A percentile compares a stretch with the other conserved stretches of the same genome.
phyloP scores from a whole-genome alignment of 2,797 vertebrate genomes.

The Alcedo quadribrachys region DNA sequence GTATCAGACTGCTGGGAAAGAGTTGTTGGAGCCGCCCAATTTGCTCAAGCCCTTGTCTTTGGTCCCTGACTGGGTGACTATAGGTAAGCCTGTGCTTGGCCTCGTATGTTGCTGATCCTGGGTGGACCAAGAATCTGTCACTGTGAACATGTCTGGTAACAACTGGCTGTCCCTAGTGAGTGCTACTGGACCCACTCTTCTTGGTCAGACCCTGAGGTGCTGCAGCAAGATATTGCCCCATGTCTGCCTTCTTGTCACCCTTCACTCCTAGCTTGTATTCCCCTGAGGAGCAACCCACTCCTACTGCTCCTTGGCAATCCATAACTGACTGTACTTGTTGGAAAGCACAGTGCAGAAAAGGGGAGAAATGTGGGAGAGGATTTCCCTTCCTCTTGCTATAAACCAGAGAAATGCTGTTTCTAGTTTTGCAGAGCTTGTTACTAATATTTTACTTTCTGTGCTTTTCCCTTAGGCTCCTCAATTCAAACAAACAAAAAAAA shows the following conservation, averaged over 20 bases:
- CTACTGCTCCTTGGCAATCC: background rate
- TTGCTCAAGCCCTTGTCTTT: background rate
- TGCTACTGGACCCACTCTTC: background rate
- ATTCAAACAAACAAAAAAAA: background rate
- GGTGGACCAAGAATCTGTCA: background rate
- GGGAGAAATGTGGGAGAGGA: background rate
- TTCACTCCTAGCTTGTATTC: background rate
- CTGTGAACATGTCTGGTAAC: background rate
- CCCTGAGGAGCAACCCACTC: background rate
- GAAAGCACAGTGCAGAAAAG: background rate
- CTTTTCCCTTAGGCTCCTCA: background rate
- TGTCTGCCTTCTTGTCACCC: background rate
- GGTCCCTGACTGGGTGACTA: background rate
- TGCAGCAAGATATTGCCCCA: background rate
- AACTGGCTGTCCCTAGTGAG: background rate
- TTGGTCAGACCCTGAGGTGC: background rate
- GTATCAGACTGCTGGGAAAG: background rate
- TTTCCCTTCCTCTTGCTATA: background rate
- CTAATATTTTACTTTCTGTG: background rate
- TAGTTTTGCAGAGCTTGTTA: background rate
- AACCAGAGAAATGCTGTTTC: background rate
- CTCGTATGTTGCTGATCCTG: rapidly evolving
- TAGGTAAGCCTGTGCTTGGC: background rate
- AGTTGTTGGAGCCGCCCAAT: background rate
- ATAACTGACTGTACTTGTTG: rapidly evolving